Evolutionary conservation across 2,888 invertebrate species (phyloP).

Genomic region (Agonum fuliginosum): DNA sequence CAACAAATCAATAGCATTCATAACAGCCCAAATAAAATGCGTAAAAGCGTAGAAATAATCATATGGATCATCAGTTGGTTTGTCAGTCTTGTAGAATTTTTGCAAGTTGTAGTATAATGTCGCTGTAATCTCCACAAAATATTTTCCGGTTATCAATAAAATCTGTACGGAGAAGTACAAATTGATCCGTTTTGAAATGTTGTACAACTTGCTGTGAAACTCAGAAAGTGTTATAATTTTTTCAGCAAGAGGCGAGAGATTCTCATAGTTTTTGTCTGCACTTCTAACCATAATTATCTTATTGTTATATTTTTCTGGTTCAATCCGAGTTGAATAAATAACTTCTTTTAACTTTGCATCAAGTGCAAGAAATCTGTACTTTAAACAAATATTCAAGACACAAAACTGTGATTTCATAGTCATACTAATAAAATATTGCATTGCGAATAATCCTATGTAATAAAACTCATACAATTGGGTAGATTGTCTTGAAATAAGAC

Average conservation of each 20-base stretch:
- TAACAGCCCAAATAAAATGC: constrained; percentile 65
- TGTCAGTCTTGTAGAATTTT: constrained; percentile 32
- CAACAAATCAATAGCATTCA: constrained; percentile 66
- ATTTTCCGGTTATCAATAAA: constrained; percentile 54
- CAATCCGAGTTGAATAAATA: constrained; percentile 40
- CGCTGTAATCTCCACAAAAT: constrained; percentile 56
- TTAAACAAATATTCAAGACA: constrained; percentile 44
- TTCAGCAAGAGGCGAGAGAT: constrained; percentile 26
- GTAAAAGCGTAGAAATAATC: constrained; percentile 37
- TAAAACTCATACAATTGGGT: constrained; percentile 38
- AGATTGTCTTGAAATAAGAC: constrained; percentile 34
- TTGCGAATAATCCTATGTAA: constrained; percentile 36
- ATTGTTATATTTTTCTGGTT: neutral
- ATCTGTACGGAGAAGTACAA: constrained; percentile 54
- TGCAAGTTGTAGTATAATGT: constrained; percentile 55
- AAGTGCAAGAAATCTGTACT: constrained; percentile 48
- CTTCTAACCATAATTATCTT: constrained; percentile 53
- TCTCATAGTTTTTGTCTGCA: constrained; percentile 15
- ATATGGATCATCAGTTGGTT: too few relatives aligned
- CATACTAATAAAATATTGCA: constrained; percentile 53
- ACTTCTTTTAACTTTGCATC: constrained; percentile 52
- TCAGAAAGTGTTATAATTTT: constrained; percentile 55
- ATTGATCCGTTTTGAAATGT: constrained; percentile 54
- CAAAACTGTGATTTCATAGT: constrained; percentile 59
- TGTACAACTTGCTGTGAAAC: constrained; percentile 55